Evolutionary conservation across 1,140 invertebrate species (phyloP), one percentile per base, ranked within the genome.

Genomic region (Drosophila athabasca): DNA sequence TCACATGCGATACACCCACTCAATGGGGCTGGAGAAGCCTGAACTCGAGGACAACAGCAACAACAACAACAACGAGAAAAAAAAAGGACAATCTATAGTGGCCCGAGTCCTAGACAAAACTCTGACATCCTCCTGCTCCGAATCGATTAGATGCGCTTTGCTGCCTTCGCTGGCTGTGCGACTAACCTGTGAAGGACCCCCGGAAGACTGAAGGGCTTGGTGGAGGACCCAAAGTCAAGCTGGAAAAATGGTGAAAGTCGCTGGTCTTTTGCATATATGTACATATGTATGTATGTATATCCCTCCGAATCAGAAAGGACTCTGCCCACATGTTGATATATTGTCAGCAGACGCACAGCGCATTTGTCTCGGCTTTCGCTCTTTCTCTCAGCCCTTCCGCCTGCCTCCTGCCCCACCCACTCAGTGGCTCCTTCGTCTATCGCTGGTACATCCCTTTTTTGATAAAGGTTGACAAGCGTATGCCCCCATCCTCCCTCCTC

Each of bases 291-390:
- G 24, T 55, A 26, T 19, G 1, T 26, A 26, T 26, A 6, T 26
- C 4, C 4, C 24, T 26, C 3, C 35, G 35, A 13, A 3, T 39
- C 35, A 11, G 11, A 3, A 4, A 3, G 35, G 11, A 8, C 15
- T 50, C 48, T 67, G 51, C 48, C 82, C 82, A 87, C 81, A 90
- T 79, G 79, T 79, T 90, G 87, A 90, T 90, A 90, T 90, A 81
- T 90, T 90, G 87, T 90, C 87, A 90, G 82, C 85, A 90, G 82
- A 90, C 81, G 78, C 82, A 87, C 77, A 81, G 82, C 74, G 82
- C 83, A 87, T 87, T 90, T 90, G 85, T 90, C 81, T 90, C 62
- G 70, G 75, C 78, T 64, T 87, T 68, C 46, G 69, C 49, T 59
- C 57, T 70, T 59, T 70, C 35, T 39, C 11, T 39, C 3, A 0